A percentile compares a stretch with the other conserved stretches of the same genome.
Evolutionary conservation across 2,888 invertebrate species (phyloP).

Genomic region (Incurvaria masculella): DNA sequence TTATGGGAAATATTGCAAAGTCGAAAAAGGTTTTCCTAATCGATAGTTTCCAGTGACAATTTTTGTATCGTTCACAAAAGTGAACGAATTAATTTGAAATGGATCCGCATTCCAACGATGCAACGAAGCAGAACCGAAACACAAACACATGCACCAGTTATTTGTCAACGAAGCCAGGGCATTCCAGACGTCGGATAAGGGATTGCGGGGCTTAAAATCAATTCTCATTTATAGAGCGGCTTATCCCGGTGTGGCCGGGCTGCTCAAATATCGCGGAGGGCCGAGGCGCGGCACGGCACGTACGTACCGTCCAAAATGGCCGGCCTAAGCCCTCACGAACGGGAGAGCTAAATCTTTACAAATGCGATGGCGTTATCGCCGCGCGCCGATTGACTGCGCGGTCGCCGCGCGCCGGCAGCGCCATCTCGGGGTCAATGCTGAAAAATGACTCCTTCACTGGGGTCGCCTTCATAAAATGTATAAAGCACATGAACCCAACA

Average conservation of each 20-base stretch:
- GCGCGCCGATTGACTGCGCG: conserved; percentile 46
- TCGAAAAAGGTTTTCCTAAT: too few relatives aligned
- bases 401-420: conserved; percentile 27
- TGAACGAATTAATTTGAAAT: not conserved
- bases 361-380: conserved; percentile 50
- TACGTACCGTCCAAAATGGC: not conserved
- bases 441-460: conserved; percentile 56
- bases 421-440: conserved; percentile 28
- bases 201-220: conserved; percentile 48
- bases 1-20: too few relatives aligned
- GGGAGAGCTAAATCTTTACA: conserved; percentile 52
- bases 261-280: conserved; percentile 29
- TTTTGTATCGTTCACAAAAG: too few relatives aligned
- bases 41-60: too few relatives aligned
- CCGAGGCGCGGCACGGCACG: conserved; percentile 17
- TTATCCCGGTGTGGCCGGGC: conserved; percentile 39
- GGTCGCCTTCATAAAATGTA: conserved; percentile 25
- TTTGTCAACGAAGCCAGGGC: conserved; percentile 42
- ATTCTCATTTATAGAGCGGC: conserved; percentile 55
- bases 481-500: too few relatives aligned
- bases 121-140: not conserved
- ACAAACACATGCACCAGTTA: conserved; percentile 21
- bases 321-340: conserved; percentile 6
- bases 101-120: not conserved
- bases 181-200: conserved; percentile 11